A percentile compares a stretch with the other conserved stretches of the same genome.
These are phyloP conservation scores for Caenorhabditis zanzibari DNA, from an alignment of 2,888 invertebrate species.

Conservation along the genomic window DNA sequence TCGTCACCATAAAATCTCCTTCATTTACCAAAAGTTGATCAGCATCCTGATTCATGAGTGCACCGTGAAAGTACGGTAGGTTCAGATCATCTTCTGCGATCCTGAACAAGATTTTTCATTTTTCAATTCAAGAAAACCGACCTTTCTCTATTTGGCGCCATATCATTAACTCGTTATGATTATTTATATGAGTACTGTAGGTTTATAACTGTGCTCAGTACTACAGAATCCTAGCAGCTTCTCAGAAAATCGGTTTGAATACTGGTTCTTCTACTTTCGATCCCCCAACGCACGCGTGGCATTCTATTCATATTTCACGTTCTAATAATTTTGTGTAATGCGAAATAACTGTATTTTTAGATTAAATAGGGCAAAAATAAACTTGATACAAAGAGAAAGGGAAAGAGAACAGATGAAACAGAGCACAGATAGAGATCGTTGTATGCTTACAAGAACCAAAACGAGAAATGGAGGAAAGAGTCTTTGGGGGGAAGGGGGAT, in stretches of 20 bases:
- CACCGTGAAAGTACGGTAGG: slow-evolving; percentile 77
- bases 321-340: not conserved
- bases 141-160: slow-evolving; percentile 58
- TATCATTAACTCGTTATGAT: slow-evolving; percentile 36
- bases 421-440: slow-evolving; percentile 62
- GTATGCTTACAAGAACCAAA: slow-evolving; percentile 52
- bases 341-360: not conserved
- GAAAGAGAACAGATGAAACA: slow-evolving; percentile 6
- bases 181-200: slow-evolving; percentile 35
- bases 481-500: slow-evolving; percentile 29
- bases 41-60: slow-evolving; percentile 76
- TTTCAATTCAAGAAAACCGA: not conserved
- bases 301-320: not conserved
- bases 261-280: slow-evolving; percentile 2
- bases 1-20: slow-evolving; percentile 61
- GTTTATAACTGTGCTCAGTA: slow-evolving; percentile 1
- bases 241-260: slow-evolving; percentile 17
- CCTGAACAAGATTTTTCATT: slow-evolving; percentile 22
- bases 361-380: not conserved
- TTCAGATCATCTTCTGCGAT: slow-evolving; percentile 67
- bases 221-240: slow-evolving; percentile 9
- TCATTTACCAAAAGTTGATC: slow-evolving; percentile 71
- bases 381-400: not conserved
- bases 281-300: not conserved
- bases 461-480: slow-evolving; percentile 47